A percentile compares a stretch with the other conserved stretches of the same genome.
These are phyloP conservation scores for Podarcis muralis DNA, from an alignment of 2,113 vertebrate species.

Conservation along the genomic window DNA sequence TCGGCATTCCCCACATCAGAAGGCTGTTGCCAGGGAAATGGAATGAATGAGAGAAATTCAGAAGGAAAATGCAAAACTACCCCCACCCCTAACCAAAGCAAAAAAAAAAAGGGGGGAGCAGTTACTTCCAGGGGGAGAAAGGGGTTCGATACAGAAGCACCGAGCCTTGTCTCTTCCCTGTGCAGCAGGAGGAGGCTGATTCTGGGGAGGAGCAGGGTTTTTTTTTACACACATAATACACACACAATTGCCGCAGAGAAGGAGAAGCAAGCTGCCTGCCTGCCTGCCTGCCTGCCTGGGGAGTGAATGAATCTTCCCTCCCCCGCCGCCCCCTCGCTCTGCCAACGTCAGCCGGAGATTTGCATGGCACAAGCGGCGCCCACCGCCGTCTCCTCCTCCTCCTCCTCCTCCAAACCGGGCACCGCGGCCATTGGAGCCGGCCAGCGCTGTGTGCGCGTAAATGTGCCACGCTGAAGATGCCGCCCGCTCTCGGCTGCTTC, in stretches of 20 bases:
- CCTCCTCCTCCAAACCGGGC: not conserved
- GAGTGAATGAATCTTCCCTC: not conserved
- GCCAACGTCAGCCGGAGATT: constrained; percentile 3
- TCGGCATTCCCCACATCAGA: not conserved
- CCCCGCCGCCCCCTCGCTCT: not conserved
- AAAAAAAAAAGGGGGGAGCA: not conserved
- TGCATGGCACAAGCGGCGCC: not conserved
- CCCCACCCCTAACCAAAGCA: not conserved
- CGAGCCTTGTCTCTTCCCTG: too few species aligned
- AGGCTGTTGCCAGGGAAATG: constrained; percentile 29
- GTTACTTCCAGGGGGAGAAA: not conserved
- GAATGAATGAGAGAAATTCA: constrained; percentile 21
- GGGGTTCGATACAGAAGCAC: not conserved
- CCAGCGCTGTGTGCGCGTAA: not conserved
- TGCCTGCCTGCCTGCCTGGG: not conserved
- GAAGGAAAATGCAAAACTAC: not conserved
- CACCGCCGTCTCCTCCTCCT: not conserved
- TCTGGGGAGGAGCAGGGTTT: not conserved
- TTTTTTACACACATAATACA: not conserved
- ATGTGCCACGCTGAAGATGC: not conserved
- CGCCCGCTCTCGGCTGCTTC: not conserved
- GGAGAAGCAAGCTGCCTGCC: not conserved
- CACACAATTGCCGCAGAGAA: not conserved
- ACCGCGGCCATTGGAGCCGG: not conserved
- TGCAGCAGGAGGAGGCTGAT: not conserved